Evolutionary conservation across 2,888 invertebrate genomes (phyloP).

Genomic region (Maniola hyperantus): DNA sequence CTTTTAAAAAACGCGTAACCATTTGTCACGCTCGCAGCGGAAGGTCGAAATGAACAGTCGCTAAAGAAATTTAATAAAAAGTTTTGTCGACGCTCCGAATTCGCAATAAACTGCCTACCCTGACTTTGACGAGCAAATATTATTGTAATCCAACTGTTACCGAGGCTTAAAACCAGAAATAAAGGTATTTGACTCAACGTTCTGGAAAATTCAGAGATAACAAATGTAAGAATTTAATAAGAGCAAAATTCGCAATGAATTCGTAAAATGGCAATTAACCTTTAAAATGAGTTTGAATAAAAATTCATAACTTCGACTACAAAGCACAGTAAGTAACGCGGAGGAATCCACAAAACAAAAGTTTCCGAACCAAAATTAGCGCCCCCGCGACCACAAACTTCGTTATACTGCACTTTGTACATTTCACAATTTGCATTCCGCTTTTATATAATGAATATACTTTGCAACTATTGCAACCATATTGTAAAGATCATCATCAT

Average conservation of each 20-base stretch:
- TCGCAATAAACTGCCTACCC: constrained; percentile 34
- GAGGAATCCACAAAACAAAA: constrained; percentile 35
- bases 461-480: neutral
- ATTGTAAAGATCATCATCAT: too few relatives aligned
- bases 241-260: too few relatives aligned
- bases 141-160: constrained; percentile 23
- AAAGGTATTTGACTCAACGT: neutral
- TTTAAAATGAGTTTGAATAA: neutral
- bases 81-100: constrained; percentile 39
- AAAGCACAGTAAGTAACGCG: neutral
- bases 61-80: constrained; percentile 42
- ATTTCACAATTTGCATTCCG: constrained; percentile 38
- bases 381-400: constrained; percentile 39
- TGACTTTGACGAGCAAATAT: constrained; percentile 32
- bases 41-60: constrained; percentile 38
- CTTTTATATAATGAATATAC: constrained; percentile 29
- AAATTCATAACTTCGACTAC: constrained; percentile 8
- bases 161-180: neutral
- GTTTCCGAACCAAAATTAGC: constrained; percentile 41
- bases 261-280: neutral
- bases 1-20: constrained; percentile 3
- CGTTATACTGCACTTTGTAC: constrained; percentile 28
- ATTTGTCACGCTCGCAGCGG: constrained; percentile 32
- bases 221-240: neutral
- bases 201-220: neutral